Evolutionary conservation across 92 coral and sea anemone genomes (phyloP), one percentile per base, ranked within the genome.

Genomic region (Porites rus): DNA sequence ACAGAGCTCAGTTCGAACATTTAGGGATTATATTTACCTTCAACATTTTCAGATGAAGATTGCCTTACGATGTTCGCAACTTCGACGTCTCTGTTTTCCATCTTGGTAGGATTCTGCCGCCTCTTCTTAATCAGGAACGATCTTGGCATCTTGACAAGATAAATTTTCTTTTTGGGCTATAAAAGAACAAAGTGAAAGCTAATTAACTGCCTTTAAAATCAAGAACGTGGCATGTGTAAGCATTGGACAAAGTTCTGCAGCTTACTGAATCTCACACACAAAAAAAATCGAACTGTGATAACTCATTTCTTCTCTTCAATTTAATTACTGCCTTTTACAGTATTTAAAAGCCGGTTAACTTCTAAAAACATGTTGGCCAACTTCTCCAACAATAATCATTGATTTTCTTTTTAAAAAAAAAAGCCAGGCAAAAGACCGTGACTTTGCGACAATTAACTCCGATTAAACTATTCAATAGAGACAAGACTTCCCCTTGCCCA

Each of bases 91-190:
- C 51, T 65, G 76, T 18, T 58, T 17, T 75, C 43, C 17, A n/a
- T 17, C 14, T 76, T 17, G 51, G 25, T 9, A 2, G 51, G 8
- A 31, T 17, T 66, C 25, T 54, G 79, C 19, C 59, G 83, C 65
- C 78, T 88, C 53, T 92, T 91, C 80, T 92, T 92, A 53, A 92
- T 81, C 17, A 92, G 93, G 46, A 92, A 92, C 8, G 95, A 92
- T 19, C 91, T 72, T 19, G 95, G 93, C 95, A 92, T 92, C 61
- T 76, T 81, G 64, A 11, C 3, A 17, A 31, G 65, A 11, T 38
- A 38, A 6, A 53, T 28, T 43, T 18, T 24, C 20, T 21, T 19
- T 16, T 20, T 73, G 63, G 16, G 22, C 79, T 74, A 58, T 51
- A 74, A 63, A 50, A 50, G 73, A 72, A 22, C 70, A 83, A 64